Evolutionary conservation across 2,888 invertebrate species (phyloP), one percentile per base, ranked within the genome.

Genomic region (Gymnosoma rotundatum): DNA sequence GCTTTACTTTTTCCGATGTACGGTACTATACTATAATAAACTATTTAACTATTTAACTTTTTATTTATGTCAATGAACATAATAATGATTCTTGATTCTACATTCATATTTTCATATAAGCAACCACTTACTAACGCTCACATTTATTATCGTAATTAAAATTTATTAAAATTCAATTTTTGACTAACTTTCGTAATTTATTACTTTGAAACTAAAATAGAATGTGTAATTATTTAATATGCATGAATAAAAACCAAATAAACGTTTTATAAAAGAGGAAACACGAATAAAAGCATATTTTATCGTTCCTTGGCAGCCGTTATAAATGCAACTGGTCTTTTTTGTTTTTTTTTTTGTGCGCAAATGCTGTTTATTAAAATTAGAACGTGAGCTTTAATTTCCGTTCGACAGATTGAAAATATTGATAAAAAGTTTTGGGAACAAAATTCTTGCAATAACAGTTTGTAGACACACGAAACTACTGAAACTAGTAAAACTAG

Each of bases 81-180:
- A 69, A 69, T 58, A 60, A 69, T 20, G 61, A 50, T 52, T 45
- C 21, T 67, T 58, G 45, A 42, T 21, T 38, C 36, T 6, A 63
- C 45, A 60, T 32, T 20, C 18, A 3, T 6, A 32, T 32, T 67
- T 54, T 9, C 14, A 58, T 18, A 18, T 32, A 2, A 14, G 42
- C 16, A 50, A n/a, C 7, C 16, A 50, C n/a, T 74, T 74, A 73
- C 38, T 14, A 48, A n/a, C 66, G 50, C 36, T 21, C 20, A 5
- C 10, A 21, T 42, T 73, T 58, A 36, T 6, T 52, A 70, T 16
- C n/a, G 70, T 64, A 69, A 80, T 80, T 80, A 76, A 80, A 80
- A 79, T 83, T 79, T 75, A 78, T 76, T 80, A 72, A 76, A 83
- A 83, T 73, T 83, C 61, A 79, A 83, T 83, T 80, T 80, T 76